Percentiles rank a stretch among this genome's conserved stretches.
Conservation (phyloP, 2,797 vertebrate species). For the Craterocephalus amniculus region DNA sequence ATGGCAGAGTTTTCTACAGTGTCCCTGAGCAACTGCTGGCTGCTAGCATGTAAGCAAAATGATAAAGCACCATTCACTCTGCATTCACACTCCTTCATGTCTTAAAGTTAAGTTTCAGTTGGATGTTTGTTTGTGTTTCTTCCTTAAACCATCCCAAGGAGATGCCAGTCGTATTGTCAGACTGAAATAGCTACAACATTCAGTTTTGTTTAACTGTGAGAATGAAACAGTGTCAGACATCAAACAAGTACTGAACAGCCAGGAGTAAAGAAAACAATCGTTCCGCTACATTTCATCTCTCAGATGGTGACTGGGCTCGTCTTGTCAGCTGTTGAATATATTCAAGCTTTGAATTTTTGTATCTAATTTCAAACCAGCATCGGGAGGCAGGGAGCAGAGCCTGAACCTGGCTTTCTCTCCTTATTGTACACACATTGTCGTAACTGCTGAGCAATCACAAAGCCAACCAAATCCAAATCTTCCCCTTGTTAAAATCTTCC, state of each 20-base stretch:
- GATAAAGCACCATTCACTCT: neutral
- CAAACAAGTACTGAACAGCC: neutral
- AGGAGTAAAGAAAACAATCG: constrained; percentile 5
- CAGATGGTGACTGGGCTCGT: constrained; percentile 34
- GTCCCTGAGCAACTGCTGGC: too few species aligned
- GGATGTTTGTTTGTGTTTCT: neutral
- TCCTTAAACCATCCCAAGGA: neutral
- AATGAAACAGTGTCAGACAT: neutral
- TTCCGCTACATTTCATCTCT: constrained; percentile 19
- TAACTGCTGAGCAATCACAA: constrained; percentile 60
- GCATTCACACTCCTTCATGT: neutral
- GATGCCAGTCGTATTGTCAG: neutral
- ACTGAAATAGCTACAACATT: neutral
- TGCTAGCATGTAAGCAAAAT: too few species aligned
- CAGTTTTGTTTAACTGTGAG: neutral
- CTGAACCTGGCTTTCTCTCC: constrained; percentile 52
- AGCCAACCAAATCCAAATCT: constrained; percentile 71
- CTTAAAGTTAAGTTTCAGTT: neutral
- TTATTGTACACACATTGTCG: constrained; percentile 50
- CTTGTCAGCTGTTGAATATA: constrained; percentile 26
- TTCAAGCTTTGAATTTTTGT: constrained; percentile 43
- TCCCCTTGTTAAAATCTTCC: constrained; percentile 71
- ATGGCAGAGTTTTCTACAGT: too few species aligned
- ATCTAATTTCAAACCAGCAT: constrained; percentile 59
- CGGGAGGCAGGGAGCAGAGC: constrained; percentile 41